A percentile compares a stretch with the other conserved stretches of the same genome.
Conservation (phyloP, 2,113 vertebrate species). For the Amazona vittata region DNA sequence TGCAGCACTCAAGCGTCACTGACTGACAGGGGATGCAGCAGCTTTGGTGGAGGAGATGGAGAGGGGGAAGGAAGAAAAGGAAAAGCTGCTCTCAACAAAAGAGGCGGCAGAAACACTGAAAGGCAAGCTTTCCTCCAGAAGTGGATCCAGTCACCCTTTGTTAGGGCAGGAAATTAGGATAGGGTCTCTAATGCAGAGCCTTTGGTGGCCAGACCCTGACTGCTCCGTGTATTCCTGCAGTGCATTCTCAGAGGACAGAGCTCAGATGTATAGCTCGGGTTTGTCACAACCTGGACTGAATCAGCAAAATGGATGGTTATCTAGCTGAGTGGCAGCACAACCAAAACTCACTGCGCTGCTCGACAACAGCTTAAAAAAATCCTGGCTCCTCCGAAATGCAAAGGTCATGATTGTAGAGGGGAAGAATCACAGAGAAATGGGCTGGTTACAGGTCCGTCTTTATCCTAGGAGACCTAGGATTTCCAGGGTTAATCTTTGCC, state of each 20-base stretch:
- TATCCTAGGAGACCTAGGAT: background rate
- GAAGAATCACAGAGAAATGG: background rate
- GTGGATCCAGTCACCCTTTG: background rate
- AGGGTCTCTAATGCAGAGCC: background rate
- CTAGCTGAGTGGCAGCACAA: background rate
- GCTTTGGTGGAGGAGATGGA: background rate
- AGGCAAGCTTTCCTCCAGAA: background rate
- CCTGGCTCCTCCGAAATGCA: background rate
- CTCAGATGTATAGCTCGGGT: background rate
- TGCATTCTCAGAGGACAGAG: background rate
- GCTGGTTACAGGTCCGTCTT: background rate
- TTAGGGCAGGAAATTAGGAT: background rate
- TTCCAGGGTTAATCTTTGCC: background rate
- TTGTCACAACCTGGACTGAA: background rate
- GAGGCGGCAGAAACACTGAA: background rate
- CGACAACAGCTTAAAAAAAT: background rate
- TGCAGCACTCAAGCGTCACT: background rate
- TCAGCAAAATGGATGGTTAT: conserved; percentile 30
- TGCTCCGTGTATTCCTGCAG: background rate
- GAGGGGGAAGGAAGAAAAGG: background rate
- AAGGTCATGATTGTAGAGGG: background rate
- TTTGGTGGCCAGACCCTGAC: background rate
- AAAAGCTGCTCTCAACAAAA: background rate
- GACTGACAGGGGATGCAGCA: conserved; percentile 33
- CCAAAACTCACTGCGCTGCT: background rate